phyloP scores from a whole-genome alignment of 2,113 vertebrate species.

The Poecile atricapillus region DNA sequence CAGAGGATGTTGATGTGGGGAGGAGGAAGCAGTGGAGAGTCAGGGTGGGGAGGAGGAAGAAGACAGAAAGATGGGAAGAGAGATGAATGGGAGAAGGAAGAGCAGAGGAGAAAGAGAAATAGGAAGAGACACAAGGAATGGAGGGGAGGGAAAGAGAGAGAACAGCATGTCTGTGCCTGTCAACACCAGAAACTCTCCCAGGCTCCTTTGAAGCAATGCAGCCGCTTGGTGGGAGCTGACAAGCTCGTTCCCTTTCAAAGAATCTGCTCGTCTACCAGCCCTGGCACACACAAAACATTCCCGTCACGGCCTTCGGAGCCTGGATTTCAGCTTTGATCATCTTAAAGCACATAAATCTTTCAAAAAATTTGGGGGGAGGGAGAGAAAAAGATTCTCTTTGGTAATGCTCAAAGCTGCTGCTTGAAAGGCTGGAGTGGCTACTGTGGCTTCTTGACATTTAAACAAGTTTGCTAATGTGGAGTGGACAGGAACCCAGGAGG shows the following conservation, averaged over 20 bases:
- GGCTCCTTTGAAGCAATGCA: slow-evolving; percentile 67
- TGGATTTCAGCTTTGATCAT: slow-evolving; percentile 71
- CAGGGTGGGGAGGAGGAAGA: neutral
- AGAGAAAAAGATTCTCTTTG: slow-evolving; percentile 36
- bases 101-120: neutral
- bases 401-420: slow-evolving; percentile 34
- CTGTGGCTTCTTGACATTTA: neutral
- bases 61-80: neutral
- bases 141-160: neutral
- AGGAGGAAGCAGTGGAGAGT: neutral
- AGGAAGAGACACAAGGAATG: neutral
- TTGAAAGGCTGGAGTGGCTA: slow-evolving; percentile 23
- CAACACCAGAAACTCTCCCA: slow-evolving; percentile 8
- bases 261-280: slow-evolving; percentile 28
- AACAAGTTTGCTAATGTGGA: neutral
- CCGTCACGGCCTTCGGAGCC: slow-evolving; percentile 49
- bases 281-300: slow-evolving; percentile 33
- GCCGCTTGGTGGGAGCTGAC: slow-evolving; percentile 43
- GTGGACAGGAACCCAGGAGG: slow-evolving; percentile 2
- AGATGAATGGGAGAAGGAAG: neutral
- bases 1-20: neutral
- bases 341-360: slow-evolving; percentile 66
- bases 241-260: slow-evolving; percentile 70
- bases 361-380: neutral
- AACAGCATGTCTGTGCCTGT: slow-evolving; percentile 35